A percentile compares a stretch with the other conserved stretches of the same genome.
Evolutionary conservation across 2,797 vertebrate genomes (phyloP).

Genomic region (Hylomyscus alleni): DNA sequence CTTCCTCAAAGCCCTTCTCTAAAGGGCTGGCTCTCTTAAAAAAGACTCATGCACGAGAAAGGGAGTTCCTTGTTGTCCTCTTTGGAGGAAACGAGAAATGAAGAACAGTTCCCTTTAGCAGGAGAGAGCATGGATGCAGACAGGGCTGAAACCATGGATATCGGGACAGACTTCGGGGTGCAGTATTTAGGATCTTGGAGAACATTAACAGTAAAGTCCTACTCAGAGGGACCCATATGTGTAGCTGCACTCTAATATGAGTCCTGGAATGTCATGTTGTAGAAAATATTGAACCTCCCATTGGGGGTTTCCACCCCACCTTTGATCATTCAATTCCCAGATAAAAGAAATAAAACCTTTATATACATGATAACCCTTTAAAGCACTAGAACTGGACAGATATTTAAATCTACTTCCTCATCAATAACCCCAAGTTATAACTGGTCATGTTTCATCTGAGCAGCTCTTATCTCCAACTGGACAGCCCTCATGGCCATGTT

Average conservation of each 20-base stretch:
- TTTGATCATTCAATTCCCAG: neutral
- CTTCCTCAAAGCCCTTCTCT: neutral
- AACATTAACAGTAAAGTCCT: neutral
- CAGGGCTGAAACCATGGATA: accelerated
- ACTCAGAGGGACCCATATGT: no score
- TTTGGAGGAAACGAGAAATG: neutral
- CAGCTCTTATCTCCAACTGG: no score
- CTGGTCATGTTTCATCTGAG: no score
- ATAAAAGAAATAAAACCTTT: neutral
- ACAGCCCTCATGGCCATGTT: no score
- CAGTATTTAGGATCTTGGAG: neutral
- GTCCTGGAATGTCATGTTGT: neutral
- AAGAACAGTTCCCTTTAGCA: neutral
- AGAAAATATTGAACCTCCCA: neutral
- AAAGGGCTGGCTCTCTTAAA: neutral
- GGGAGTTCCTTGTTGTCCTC: no score
- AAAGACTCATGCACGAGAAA: neutral
- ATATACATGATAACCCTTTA: neutral
- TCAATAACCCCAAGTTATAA: neutral
- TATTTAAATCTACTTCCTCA: neutral
- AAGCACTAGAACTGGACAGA: neutral
- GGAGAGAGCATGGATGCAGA: neutral
- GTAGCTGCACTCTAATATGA: no score
- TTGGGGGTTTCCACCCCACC: neutral
- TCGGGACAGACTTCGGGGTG: neutral